phyloP scores from a whole-genome alignment of 2,113 vertebrate genomes.

The Protobothrops flavoviridis region DNA sequence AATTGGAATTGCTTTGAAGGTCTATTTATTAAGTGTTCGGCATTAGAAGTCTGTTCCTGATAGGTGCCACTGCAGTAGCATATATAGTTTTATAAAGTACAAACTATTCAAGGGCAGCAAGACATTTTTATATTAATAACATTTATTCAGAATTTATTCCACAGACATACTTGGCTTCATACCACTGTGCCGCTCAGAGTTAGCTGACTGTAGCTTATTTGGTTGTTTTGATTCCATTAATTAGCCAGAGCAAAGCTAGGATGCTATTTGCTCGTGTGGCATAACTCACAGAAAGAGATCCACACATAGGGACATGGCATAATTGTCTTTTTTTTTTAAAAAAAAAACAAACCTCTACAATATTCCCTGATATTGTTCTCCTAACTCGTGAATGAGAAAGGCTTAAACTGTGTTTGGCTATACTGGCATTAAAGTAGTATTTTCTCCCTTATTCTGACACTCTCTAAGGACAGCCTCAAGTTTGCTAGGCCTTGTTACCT shows the following conservation, averaged over 20 bases:
- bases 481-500: background rate
- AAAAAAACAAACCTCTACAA: background rate
- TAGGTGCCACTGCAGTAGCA: background rate
- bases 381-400: background rate
- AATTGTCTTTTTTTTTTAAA: background rate
- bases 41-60: background rate
- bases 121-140: background rate
- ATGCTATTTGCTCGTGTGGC: background rate
- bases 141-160: constrained; percentile 1
- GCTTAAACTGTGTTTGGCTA: background rate
- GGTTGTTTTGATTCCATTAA: background rate
- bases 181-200: background rate
- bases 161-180: background rate
- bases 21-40: background rate
- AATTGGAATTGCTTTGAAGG: background rate
- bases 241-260: background rate
- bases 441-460: background rate
- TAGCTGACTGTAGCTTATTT: background rate
- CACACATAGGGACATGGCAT: background rate
- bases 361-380: background rate
- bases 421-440: background rate
- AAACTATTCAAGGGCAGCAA: background rate
- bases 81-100: background rate
- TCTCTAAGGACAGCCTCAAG: background rate
- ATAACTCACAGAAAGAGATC: background rate